Base-by-base conservation (phyloP, 2,797 vertebrate species). In the Gastrophryne carolinensis region DNA sequence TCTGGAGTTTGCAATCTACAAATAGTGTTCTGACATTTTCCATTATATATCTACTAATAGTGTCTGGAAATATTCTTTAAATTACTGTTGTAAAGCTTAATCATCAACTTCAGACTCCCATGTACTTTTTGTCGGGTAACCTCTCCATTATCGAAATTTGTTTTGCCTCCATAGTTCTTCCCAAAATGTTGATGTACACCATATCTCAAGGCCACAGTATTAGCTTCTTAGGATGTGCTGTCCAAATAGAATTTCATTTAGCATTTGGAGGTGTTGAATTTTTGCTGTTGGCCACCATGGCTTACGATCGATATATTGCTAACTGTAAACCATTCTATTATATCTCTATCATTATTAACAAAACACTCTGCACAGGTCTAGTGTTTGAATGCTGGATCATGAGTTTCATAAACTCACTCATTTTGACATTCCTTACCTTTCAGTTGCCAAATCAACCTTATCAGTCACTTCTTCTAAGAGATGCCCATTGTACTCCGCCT, bases 61-160 rank as follows among this genome's bases (percentile, higher is more conserved):
- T 74, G 4, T 56, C 39, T 30, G 72, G 50, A 47, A 74, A 74
- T 30, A 26, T 57, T 34, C 62, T 74, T 4, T 11, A 66, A 19
- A 58, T 74, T 32, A 35, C 47, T 5, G 62, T 58, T 9, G 72
- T 74, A 9, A 74, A 52, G 19, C 4, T 47, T 8, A n/a, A 58
- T 8, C 5, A 1, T 21, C 37, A 21, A 1, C 52, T 74, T 9
- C 72, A 58, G 10, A 66, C 27, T 9, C 72, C 72, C 23, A 74
- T 74, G 72, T 74, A 74, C 27, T 58, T 74, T 17, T 74, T 66
- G 37, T 37, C 66, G 4, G 58, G 13, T n/a, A 74, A 74, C 12
- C 62, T 74, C 27, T 66, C 72, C 4, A n/a, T 54, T 13, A 54
- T 73, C 37, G 61, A 74, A 29, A 54, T 74, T 27, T 66, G 61